Percentiles rank a stretch among this genome's conserved stretches.
Evolutionary conservation across 2,888 invertebrate genomes (phyloP).

Genomic region (Heliconius erato): DNA sequence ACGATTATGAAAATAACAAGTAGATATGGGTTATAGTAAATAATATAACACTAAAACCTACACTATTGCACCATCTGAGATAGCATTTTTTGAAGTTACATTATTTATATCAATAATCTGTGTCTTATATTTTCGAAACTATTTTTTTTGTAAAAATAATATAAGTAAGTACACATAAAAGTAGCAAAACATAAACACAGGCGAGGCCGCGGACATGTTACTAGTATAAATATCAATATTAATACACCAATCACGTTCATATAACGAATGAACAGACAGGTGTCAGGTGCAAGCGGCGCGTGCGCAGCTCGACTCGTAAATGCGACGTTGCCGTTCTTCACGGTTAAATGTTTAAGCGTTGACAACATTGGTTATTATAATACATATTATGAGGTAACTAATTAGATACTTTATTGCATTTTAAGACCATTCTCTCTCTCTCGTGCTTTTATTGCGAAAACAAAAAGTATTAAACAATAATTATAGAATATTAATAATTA

Average conservation of each 20-base stretch:
- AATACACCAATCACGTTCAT: not conserved
- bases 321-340: constrained; percentile 50
- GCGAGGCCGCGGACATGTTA: not conserved
- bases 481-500: too few species aligned
- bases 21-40: too few species aligned
- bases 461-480: too few species aligned
- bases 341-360: constrained; percentile 8
- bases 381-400: too few species aligned
- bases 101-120: not conserved
- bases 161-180: too few species aligned
- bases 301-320: not conserved
- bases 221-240: not conserved
- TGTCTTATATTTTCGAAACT: not conserved
- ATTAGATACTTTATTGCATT: not conserved
- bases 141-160: not conserved
- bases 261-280: constrained; percentile 7
- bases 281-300: constrained; percentile 23
- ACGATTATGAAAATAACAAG: too few species aligned
- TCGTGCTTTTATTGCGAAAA: too few species aligned
- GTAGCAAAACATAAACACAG: too few species aligned
- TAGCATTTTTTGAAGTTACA: not conserved
- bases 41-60: too few species aligned
- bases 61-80: too few species aligned
- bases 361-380: not conserved
- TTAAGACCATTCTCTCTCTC: not conserved